Conservation (phyloP, 2,113 vertebrate genomes). For the Onychostruthus taczanowskii region DNA sequence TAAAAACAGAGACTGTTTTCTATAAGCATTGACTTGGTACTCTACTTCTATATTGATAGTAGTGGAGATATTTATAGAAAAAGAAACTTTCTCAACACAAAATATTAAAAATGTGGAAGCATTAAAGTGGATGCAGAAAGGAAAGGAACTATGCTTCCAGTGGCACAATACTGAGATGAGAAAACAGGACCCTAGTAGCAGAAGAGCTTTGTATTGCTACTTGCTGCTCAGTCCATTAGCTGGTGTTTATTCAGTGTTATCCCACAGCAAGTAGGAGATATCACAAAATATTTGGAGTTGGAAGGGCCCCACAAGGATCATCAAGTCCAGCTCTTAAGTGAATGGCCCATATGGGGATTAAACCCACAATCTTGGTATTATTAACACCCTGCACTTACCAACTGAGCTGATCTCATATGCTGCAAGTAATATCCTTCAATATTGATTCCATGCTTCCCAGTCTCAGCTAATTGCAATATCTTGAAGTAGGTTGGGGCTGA, state of each 20-base stretch:
- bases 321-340: not conserved
- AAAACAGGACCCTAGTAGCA: not conserved
- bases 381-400: not conserved
- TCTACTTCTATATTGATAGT: not conserved
- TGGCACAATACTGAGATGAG: not conserved
- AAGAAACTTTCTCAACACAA: not conserved
- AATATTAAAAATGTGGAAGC: not conserved
- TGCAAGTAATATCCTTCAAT: not conserved
- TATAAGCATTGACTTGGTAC: not conserved
- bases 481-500: not conserved
- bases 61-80: not conserved
- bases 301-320: not conserved
- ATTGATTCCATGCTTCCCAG: not conserved
- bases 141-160: not conserved
- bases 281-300: not conserved
- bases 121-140: not conserved
- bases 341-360: not conserved
- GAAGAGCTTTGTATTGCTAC: not conserved
- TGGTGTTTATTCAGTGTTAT: not conserved
- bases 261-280: not conserved
- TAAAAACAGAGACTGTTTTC: not conserved
- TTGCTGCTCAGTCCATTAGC: not conserved
- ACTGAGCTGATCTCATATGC: not conserved
- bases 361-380: not conserved
- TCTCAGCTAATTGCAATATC: not conserved